phyloP scores from a whole-genome alignment of 2,888 invertebrate species.

The Drosophila nr. medialis region DNA sequence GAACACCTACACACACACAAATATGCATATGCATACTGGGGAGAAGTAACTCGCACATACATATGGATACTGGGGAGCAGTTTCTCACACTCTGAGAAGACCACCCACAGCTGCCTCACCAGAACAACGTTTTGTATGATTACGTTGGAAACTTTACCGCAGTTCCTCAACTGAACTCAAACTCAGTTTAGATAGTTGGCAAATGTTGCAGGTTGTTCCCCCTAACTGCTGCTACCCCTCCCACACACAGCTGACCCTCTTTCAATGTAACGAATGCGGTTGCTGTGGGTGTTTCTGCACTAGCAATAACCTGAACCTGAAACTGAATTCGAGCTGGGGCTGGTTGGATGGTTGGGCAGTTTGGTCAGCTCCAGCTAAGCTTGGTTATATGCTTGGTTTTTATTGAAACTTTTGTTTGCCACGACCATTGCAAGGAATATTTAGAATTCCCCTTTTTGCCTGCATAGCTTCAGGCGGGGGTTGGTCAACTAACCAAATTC shows the following conservation, averaged over 20 bases:
- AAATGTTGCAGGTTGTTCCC: conserved; percentile 59
- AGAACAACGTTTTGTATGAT: conserved; percentile 74
- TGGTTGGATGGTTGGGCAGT: conserved; percentile 2
- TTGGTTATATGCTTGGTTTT: conserved; percentile 66
- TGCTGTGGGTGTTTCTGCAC: conserved; percentile 71
- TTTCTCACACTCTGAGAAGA: conserved; percentile 15
- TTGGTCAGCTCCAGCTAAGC: conserved; percentile 42
- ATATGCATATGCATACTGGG: conserved; percentile 5
- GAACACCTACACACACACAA: conserved; percentile 37
- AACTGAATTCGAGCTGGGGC: conserved; percentile 41
- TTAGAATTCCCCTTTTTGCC: conserved; percentile 59
- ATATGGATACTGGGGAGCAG: conserved; percentile 11
- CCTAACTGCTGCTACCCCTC: not conserved
- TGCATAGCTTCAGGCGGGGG: conserved; percentile 1
- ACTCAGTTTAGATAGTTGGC: conserved; percentile 77
- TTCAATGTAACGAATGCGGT: conserved; percentile 63
- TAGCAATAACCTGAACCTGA: conserved; percentile 33
- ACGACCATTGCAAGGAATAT: conserved; percentile 71
- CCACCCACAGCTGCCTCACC: conserved; percentile 50
- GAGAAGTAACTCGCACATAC: conserved; percentile 7
- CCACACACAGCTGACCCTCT: conserved; percentile 1
- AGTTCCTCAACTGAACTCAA: conserved; percentile 77
- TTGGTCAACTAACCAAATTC: conserved; percentile 17
- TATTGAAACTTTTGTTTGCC: conserved; percentile 80
- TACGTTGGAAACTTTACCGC: conserved; percentile 79